These are phyloP conservation scores for Hylia prasina DNA, from an alignment of 2,113 vertebrate genomes.

Conservation along the genomic window DNA sequence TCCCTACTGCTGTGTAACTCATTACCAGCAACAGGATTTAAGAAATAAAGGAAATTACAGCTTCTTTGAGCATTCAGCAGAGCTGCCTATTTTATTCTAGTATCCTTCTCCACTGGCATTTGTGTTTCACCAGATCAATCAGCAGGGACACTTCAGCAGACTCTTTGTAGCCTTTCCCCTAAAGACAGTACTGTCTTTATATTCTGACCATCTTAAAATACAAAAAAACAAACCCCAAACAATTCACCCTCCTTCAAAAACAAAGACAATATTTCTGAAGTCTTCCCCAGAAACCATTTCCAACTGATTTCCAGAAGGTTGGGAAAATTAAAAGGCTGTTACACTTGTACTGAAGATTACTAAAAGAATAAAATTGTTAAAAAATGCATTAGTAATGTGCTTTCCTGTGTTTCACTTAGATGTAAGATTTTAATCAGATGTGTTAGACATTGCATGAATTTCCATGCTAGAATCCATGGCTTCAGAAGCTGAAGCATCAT, in stretches of 20 bases:
- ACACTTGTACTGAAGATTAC: slow-evolving; percentile 50
- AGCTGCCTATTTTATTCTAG: slow-evolving; percentile 42
- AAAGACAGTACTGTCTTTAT: slow-evolving; percentile 45
- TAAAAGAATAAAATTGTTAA: slow-evolving; percentile 29
- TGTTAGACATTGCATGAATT: slow-evolving; percentile 74
- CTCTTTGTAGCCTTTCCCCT: slow-evolving; percentile 33
- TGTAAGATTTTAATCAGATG: slow-evolving; percentile 67
- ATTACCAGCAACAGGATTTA: neutral
- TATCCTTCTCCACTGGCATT: slow-evolving; percentile 33
- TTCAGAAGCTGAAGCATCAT: slow-evolving; percentile 81
- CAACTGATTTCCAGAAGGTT: slow-evolving; percentile 57
- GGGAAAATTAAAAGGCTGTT: slow-evolving; percentile 59
- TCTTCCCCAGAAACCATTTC: slow-evolving; percentile 60
- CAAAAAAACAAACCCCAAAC: neutral
- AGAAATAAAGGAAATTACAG: slow-evolving; percentile 25
- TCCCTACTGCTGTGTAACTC: neutral
- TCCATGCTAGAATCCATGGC: slow-evolving; percentile 82
- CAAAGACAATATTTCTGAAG: slow-evolving; percentile 35
- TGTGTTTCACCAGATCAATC: slow-evolving; percentile 34
- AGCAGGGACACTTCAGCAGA: slow-evolving; percentile 51
- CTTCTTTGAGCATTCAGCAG: slow-evolving; percentile 12
- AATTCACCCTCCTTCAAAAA: slow-evolving; percentile 39
- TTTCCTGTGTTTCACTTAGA: slow-evolving; percentile 58
- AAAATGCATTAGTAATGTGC: slow-evolving; percentile 72
- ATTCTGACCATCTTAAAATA: slow-evolving; percentile 63